phyloP scores from a whole-genome alignment of 2,888 invertebrate genomes.

The Scrobipalpa costella region DNA sequence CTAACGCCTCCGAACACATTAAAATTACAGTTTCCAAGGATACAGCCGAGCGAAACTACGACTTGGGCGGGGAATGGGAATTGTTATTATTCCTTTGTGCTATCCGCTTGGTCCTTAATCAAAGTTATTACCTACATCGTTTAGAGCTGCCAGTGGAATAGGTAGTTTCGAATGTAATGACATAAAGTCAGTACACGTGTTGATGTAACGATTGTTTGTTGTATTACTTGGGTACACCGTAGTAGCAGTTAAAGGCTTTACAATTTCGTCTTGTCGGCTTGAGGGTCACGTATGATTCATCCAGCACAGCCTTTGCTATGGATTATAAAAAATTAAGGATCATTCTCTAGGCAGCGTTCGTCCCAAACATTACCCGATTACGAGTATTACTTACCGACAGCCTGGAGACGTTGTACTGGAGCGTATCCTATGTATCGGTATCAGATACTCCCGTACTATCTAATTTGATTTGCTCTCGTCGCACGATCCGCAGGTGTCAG shows the following conservation, averaged over 20 bases:
- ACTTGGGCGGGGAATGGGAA: slow-evolving; percentile 66
- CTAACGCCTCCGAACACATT: slow-evolving; percentile 73
- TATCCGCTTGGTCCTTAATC: slow-evolving; percentile 67
- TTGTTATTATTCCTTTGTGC: slow-evolving; percentile 76
- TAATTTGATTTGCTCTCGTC: slow-evolving; percentile 22
- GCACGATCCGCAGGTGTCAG: slow-evolving; percentile 17
- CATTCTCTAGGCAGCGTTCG: too few species aligned
- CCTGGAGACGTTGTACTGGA: too few species aligned
- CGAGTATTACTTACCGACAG: too few species aligned
- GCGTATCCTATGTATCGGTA: not conserved
- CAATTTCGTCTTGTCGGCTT: not conserved
- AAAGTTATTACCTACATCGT: slow-evolving; percentile 69
- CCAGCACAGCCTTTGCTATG: too few species aligned
- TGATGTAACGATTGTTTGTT: slow-evolving; percentile 18
- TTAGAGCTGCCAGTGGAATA: slow-evolving; percentile 54
- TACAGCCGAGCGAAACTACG: slow-evolving; percentile 63
- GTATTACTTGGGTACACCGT: not conserved
- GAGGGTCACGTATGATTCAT: too few species aligned
- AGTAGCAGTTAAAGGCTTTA: not conserved
- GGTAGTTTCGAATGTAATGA: slow-evolving; percentile 48
- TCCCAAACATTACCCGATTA: too few species aligned
- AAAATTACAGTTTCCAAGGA: slow-evolving; percentile 78
- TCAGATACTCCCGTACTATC: not conserved
- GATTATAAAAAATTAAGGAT: too few species aligned
- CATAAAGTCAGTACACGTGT: slow-evolving; percentile 34